phyloP scores from a whole-genome alignment of 2,888 invertebrate species.

The Scrobipalpa costella region DNA sequence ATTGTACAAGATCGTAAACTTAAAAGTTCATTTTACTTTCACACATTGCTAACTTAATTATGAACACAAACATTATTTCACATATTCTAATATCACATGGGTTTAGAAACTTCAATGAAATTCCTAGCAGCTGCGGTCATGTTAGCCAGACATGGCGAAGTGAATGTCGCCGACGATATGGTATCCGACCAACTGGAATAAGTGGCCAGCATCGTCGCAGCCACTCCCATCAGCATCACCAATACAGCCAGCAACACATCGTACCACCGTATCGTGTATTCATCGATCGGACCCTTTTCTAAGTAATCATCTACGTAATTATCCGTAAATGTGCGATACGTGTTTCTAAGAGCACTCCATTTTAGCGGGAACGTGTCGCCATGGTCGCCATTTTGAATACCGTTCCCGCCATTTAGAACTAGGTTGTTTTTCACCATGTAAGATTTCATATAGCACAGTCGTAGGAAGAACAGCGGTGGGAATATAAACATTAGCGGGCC shows the following conservation, averaged over 20 bases:
- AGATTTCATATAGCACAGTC: conserved; percentile 80
- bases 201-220: conserved; percentile 85
- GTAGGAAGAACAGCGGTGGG: conserved; percentile 90
- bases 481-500: conserved; percentile 92
- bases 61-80: background rate
- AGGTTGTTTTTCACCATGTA: conserved; percentile 37
- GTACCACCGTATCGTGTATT: conserved; percentile 61
- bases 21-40: too few species aligned
- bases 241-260: conserved; percentile 79
- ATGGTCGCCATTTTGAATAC: conserved; percentile 34
- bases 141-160: conserved; percentile 87
- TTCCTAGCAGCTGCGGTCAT: conserved; percentile 72
- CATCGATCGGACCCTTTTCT: conserved; percentile 39
- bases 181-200: conserved; percentile 86
- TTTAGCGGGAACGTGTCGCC: conserved; percentile 55
- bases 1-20: background rate
- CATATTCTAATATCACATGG: conserved; percentile 30
- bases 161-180: conserved; percentile 83
- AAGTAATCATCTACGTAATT: conserved; percentile 36
- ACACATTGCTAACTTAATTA: background rate
- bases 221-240: conserved; percentile 83
- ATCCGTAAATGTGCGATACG: conserved; percentile 60
- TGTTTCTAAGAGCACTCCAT: conserved; percentile 41
- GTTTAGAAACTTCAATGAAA: conserved; percentile 45
- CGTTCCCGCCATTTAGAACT: conserved; percentile 32